Percentiles rank a stretch among this genome's conserved stretches.
phyloP scores from a whole-genome alignment of 2,888 invertebrate species.

The Oligia fasciuncula region DNA sequence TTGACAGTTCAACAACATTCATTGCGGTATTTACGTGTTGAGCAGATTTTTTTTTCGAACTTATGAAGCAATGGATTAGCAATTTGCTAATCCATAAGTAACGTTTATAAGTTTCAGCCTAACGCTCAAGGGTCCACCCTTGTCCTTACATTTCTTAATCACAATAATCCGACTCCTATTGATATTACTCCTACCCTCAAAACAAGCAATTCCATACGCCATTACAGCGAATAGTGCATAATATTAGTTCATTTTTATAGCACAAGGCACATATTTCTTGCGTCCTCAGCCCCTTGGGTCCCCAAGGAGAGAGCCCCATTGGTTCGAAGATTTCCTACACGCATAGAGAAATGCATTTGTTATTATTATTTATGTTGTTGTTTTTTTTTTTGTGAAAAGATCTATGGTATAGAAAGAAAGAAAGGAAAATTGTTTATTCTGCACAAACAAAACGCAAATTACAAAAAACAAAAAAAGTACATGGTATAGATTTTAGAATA shows the following conservation, averaged over 20 bases:
- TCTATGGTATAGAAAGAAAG: not conserved
- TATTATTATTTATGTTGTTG: constrained; percentile 76
- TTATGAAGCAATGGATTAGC: too few species aligned
- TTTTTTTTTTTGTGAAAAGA: constrained; percentile 5
- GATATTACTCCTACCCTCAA: constrained; percentile 19
- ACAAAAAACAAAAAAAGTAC: too few species aligned
- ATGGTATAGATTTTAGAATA: too few species aligned
- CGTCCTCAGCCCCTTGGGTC: constrained; percentile 73
- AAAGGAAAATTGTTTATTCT: not conserved
- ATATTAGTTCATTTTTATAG: constrained; percentile 87
- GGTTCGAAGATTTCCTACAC: constrained; percentile 65
- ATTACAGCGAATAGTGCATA: constrained; percentile 85
- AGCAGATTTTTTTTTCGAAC: too few species aligned
- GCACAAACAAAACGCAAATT: not conserved
- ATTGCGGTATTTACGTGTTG: too few species aligned
- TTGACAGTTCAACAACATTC: too few species aligned
- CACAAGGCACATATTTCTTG: constrained; percentile 79
- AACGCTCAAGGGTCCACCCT: not conserved
- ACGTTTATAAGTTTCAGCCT: not conserved
- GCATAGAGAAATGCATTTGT: constrained; percentile 82
- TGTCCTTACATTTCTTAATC: not conserved
- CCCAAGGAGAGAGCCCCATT: constrained; percentile 78
- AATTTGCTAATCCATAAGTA: not conserved
- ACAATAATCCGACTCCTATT: constrained; percentile 19
- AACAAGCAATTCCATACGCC: constrained; percentile 52